Evolutionary conservation across 2,797 vertebrate species (phyloP).

Genomic region (Zenarchopterus dispar): DNA sequence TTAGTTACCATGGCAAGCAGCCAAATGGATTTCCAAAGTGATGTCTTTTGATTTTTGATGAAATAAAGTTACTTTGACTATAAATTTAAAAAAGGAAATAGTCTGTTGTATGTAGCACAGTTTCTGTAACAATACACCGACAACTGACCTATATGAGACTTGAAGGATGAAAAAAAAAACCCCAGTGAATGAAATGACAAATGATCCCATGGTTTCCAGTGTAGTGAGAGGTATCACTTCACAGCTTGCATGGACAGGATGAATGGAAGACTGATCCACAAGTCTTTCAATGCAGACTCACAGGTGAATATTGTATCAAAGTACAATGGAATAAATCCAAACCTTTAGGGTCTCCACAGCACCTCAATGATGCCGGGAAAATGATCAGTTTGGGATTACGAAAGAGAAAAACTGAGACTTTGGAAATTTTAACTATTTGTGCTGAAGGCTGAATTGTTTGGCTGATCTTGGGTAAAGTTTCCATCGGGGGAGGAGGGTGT

Average conservation of each 20-base stretch:
- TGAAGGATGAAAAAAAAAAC: neutral
- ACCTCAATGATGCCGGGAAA: neutral
- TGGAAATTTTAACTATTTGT: no score
- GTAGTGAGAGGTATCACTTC: neutral
- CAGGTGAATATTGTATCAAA: neutral
- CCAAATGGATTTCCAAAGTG: no score
- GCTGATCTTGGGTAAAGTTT: no score
- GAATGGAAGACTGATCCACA: constrained; percentile 10
- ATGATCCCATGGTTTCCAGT: neutral
- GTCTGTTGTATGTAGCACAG: no score
- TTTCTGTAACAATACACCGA: no score
- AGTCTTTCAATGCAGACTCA: constrained; percentile 2
- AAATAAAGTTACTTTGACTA: no score
- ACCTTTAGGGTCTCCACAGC: neutral
- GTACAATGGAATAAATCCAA: neutral
- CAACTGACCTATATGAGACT: neutral
- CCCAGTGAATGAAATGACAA: neutral
- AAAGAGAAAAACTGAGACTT: neutral
- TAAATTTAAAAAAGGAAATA: no score
- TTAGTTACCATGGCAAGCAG: no score
- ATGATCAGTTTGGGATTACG: neutral
- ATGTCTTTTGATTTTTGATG: no score
- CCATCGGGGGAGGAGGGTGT: no score
- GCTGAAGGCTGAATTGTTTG: no score
- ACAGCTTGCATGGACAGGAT: constrained; percentile 3